Percentiles rank a stretch among this genome's conserved stretches.
These are phyloP conservation scores for Alviniconcha marisindica DNA, from an alignment of 1,140 invertebrate genomes.

Conservation along the genomic window DNA sequence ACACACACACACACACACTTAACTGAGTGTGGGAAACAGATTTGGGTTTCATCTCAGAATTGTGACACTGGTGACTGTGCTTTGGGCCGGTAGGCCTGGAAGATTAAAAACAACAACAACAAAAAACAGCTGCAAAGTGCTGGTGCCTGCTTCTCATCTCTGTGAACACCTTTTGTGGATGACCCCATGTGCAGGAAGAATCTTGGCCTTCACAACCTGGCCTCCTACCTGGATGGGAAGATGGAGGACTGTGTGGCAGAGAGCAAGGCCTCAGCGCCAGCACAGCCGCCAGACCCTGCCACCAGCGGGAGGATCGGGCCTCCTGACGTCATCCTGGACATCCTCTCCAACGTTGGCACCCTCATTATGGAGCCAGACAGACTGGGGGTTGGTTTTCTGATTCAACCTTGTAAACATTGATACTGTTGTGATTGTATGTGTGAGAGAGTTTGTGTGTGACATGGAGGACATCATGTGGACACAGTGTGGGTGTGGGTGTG, in stretches of 20 bases:
- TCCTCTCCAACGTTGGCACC: slow-evolving; percentile 76
- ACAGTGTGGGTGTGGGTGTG: background rate
- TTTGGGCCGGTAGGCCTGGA: too few relatives aligned
- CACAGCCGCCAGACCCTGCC: background rate
- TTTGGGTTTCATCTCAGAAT: too few relatives aligned
- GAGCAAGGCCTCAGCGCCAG: background rate
- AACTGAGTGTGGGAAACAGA: too few relatives aligned
- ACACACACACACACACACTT: background rate
- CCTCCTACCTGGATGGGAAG: slow-evolving; percentile 39
- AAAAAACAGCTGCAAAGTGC: too few relatives aligned
- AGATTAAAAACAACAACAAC: too few relatives aligned
- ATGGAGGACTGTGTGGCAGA: slow-evolving; percentile 34
- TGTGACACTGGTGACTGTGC: too few relatives aligned
- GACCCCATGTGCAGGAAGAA: too few relatives aligned
- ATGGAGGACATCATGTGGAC: background rate
- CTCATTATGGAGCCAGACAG: slow-evolving; percentile 81
- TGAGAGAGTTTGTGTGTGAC: background rate
- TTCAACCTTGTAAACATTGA: too few relatives aligned
- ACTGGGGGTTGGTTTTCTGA: slow-evolving; percentile 78
- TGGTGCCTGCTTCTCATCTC: too few relatives aligned
- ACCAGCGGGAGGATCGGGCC: slow-evolving; percentile 69
- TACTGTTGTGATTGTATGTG: background rate
- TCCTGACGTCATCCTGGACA: slow-evolving; percentile 81
- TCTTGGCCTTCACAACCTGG: slow-evolving; percentile 48
- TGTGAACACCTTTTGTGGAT: too few relatives aligned